Base-by-base conservation (phyloP, 2,113 vertebrate genomes). In the Empidonax alnorum region DNA sequence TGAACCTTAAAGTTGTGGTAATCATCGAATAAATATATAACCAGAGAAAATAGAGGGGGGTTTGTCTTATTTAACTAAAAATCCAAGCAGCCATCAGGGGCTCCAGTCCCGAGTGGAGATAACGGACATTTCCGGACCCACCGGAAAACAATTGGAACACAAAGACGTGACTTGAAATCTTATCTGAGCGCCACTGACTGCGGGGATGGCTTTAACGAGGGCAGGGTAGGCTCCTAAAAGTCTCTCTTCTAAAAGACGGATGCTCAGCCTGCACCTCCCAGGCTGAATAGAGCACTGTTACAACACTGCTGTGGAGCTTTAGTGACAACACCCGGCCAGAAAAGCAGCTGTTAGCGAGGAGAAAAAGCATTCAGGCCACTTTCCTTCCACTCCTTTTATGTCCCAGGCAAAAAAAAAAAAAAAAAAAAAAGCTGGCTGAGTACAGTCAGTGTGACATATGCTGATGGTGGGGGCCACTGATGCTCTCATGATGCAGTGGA, bases 131-230 rank as follows among this genome's bases (percentile, higher is more conserved):
- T 93, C 81, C 24, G 33, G 81, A 82, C 56, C 55, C 18, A 18
- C 18, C 3, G 4, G 59, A 81, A 88, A 93, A 46, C 7, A 55
- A 7, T 33, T 3, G 27, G 68, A 58, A 63, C 42, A 49, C 65
- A 89, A 91, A 91, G 81, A 91, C 25, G 37, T 4, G 77, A 91
- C 77, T 53, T 86, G 86, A 86, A 93, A 67, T 23, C 89, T 89
- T 92, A 88, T 92, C 86, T 86, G 1, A 0, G 35, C 59, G 66
- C 52, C 68, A 53, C 2, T 78, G 73, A 86, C 24, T 39, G 41
- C 71, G 69, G 47, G 11, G 82, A 53, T 69, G 67, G 25, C 63
- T 94, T 94, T 92, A 94, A 86, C 75, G 76, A 87, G 80, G 65
- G 46, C 2, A 63, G 55, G 23, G 11, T 19, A 93, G 92, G 93